Evolutionary conservation across 2,113 vertebrate species (phyloP).

Genomic region (Anarrhichthys ocellatus): DNA sequence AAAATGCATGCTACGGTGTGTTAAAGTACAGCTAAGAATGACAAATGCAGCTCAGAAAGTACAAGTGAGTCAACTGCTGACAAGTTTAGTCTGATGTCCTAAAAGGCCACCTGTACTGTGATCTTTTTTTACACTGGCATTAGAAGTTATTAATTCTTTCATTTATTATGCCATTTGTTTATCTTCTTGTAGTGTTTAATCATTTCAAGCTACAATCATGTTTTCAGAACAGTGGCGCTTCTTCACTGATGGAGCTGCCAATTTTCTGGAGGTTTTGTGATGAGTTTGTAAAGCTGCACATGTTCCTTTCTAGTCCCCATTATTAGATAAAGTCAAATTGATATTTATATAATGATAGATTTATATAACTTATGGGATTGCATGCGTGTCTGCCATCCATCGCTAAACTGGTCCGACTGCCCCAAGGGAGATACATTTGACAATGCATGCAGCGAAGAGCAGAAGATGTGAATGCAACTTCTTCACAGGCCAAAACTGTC

Average conservation of each 20-base stretch:
- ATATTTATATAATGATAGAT: background rate
- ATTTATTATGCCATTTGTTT: background rate
- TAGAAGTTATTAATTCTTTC: background rate
- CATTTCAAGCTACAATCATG: background rate
- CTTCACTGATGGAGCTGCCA: background rate
- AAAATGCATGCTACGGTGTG: background rate
- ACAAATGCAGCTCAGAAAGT: background rate
- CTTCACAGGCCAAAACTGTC: background rate
- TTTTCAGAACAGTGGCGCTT: background rate
- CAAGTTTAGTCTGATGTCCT: constrained; percentile 14
- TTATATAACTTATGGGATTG: background rate
- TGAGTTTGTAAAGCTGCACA: background rate
- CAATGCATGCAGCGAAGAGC: background rate
- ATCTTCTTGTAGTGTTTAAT: background rate
- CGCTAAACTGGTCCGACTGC: background rate
- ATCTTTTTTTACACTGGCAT: background rate
- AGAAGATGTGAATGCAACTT: background rate
- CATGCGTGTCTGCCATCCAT: background rate
- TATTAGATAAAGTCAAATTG: background rate
- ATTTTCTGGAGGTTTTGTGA: background rate
- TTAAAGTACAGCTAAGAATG: background rate
- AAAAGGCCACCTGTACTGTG: background rate
- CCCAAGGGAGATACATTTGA: background rate
- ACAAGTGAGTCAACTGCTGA: background rate
- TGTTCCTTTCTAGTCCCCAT: background rate